Base-by-base conservation (phyloP, 2,113 vertebrate genomes). In the Strigops habroptila region DNA sequence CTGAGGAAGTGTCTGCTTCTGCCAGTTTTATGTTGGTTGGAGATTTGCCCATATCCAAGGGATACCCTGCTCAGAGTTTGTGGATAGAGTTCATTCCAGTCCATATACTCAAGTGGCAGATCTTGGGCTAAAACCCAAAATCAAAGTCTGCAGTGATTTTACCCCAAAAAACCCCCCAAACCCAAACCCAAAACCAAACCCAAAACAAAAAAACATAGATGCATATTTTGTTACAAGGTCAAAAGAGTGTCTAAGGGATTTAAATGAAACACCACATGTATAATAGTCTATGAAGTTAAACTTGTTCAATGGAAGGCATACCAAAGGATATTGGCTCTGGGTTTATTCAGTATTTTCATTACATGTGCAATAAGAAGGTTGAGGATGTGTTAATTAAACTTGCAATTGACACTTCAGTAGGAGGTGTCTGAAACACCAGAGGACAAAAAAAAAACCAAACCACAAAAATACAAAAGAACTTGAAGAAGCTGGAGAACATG, bases 361-460 rank as follows among this genome's bases (percentile, higher is more conserved):
- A 25, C 2, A 5, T 21, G 9, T 84, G 52, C 64, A 86, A 88
- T 63, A 81, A 79, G 28, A 68, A 84, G 35, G 9, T 53, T 33
- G 30, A 78, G 39, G 25, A 64, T 74, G 64, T 86, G 95, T 94
- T 94, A 91, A 94, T 96, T 94, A 95, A 95, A 94, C 39, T 79
- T 93, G 9, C 24, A 93, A 41, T 57, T 95, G 93, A 75, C 82
- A 57, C 69, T 78, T 96, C 28, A 17, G 35, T 88, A 52, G 60
- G 37, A 86, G 39, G 68, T 93, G 76, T 88, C 73, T 86, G 52
- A 83, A 93, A 64, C 39, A 75, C 27, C 31, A 64, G 80, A 86
- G 27, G 35, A 74, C 17, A 24, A 46, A 68, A 85, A 81, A 48
- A 43, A 46, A 51, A 22, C 39, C 39, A 57, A 71, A 37, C 15